Conservation (phyloP, 2,113 vertebrate genomes). For the Sclerurus mexicanus region DNA sequence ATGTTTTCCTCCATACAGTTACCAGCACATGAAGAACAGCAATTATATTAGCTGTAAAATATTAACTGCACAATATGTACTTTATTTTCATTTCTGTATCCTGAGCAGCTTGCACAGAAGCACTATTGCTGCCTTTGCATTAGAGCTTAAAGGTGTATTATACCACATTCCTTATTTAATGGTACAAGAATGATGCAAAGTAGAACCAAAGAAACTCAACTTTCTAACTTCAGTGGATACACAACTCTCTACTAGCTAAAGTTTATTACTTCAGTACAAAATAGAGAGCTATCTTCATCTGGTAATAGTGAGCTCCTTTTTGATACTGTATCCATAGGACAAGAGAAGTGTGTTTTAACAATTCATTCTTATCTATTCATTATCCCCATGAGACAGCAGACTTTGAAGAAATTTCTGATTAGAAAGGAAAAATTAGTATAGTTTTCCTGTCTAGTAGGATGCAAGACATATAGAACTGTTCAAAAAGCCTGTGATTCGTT, state of each 20-base stretch:
- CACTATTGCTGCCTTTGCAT: not conserved
- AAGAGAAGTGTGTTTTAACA: not conserved
- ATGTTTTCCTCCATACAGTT: not conserved
- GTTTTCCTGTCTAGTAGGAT: not conserved
- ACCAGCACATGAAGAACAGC: slow-evolving; percentile 37
- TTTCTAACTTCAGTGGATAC: not conserved
- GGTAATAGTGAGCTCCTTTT: not conserved
- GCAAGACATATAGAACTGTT: not conserved
- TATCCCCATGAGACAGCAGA: not conserved
- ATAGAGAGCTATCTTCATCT: not conserved
- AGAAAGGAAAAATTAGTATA: not conserved
- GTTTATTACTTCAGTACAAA: not conserved
- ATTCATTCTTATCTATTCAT: not conserved
- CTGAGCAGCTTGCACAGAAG: not conserved
- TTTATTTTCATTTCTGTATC: not conserved
- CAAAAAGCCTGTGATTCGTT: not conserved
- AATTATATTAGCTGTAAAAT: not conserved
- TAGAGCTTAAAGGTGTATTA: not conserved
- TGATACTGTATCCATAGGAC: not conserved
- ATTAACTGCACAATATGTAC: not conserved
- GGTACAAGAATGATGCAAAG: not conserved
- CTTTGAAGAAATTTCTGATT: not conserved
- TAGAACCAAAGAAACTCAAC: not conserved
- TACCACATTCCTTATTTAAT: not conserved
- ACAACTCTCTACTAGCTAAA: not conserved